A percentile compares a stretch with the other conserved stretches of the same genome.
phyloP scores from a whole-genome alignment of 2,888 invertebrate species.

The Achlya flavicornis region DNA sequence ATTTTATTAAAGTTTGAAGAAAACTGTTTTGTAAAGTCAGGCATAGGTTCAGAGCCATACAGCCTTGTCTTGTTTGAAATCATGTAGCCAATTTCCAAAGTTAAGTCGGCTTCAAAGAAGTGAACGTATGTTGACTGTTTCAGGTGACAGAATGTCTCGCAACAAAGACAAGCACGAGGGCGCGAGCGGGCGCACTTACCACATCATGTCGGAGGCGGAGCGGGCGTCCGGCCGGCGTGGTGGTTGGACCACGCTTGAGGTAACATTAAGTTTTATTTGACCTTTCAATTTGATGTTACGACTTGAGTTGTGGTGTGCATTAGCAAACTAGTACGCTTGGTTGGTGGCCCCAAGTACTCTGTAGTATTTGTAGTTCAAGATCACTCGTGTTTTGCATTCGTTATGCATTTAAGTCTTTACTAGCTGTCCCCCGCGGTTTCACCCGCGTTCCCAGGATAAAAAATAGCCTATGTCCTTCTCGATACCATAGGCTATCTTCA shows the following conservation, averaged over 20 bases:
- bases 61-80: not conserved
- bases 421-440: no score
- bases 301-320: no score
- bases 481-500: no score
- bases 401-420: no score
- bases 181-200: constrained; percentile 92
- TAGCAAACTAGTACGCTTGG: not conserved
- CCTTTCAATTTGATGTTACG: not conserved
- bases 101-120: no score
- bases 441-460: no score
- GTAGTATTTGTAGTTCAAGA: not conserved
- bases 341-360: not conserved
- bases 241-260: constrained; percentile 96
- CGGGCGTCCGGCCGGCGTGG: constrained; percentile 96
- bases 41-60: not conserved
- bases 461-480: no score
- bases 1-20: no score
- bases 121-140: constrained; percentile 30
- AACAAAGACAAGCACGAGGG: constrained; percentile 96
- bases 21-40: no score
- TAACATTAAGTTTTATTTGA: constrained; percentile 69
- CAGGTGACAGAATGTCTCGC: constrained; percentile 87
- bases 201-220: constrained; percentile 96
- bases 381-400: not conserved
- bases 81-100: no score